These are phyloP conservation scores for Urocynchramus pylzowi DNA, from an alignment of 2,113 vertebrate genomes.

Conservation along the genomic window DNA sequence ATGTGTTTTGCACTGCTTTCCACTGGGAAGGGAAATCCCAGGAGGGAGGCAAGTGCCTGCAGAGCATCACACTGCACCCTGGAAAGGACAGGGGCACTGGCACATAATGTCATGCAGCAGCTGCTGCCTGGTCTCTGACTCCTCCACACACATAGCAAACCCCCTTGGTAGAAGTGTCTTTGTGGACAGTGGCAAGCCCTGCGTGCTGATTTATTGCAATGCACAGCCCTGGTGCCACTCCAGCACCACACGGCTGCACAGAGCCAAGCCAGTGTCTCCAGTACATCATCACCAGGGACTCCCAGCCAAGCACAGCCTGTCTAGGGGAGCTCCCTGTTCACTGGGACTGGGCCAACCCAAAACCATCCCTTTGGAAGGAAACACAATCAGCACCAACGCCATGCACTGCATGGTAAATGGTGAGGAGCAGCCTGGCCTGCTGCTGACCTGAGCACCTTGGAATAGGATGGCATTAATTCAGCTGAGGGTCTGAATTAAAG, in stretches of 20 bases:
- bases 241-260: rapidly evolving
- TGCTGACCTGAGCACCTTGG: background rate
- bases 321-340: no score
- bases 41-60: background rate
- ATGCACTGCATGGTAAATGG: rapidly evolving
- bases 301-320: background rate
- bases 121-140: background rate
- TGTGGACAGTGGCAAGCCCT: background rate
- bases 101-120: background rate
- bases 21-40: background rate
- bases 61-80: background rate
- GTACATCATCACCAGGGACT: background rate
- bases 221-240: background rate
- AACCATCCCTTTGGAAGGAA: background rate
- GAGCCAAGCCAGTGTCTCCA: background rate
- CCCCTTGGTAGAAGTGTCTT: background rate
- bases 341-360: background rate
- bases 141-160: background rate
- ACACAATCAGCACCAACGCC: rapidly evolving
- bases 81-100: background rate
- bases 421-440: background rate
- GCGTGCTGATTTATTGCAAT: background rate
- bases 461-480: background rate
- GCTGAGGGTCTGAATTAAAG: background rate
- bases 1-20: background rate